Conservation (phyloP, 2,113 vertebrate species). For the Limanda limanda region DNA sequence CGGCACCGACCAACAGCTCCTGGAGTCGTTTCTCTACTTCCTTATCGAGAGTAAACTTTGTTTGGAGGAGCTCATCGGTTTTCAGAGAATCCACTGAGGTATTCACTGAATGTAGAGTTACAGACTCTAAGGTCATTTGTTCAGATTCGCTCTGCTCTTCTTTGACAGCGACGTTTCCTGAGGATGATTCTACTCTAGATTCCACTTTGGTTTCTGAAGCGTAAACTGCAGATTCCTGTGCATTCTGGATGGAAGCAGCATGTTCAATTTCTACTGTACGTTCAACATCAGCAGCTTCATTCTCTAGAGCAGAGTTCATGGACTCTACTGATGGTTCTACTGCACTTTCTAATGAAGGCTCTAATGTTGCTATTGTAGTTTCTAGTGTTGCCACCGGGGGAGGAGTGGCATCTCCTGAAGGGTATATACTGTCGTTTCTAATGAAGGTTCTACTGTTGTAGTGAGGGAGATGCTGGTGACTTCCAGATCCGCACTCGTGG, state of each 20-base stretch:
- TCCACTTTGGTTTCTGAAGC: neutral
- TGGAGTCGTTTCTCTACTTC: neutral
- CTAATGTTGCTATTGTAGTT: neutral
- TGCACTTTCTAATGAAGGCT: neutral
- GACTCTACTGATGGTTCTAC: neutral
- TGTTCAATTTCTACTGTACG: no score
- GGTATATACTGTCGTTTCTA: neutral
- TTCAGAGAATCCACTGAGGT: neutral
- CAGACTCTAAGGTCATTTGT: neutral
- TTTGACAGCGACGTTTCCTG: neutral
- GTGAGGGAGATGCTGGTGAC: neutral
- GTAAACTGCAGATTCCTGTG: neutral
- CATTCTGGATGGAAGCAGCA: neutral
- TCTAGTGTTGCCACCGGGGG: neutral
- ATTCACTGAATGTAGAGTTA: neutral
- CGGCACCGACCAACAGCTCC: neutral
- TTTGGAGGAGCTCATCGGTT: neutral
- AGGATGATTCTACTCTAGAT: neutral
- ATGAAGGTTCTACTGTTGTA: neutral
- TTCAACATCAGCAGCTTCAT: neutral
- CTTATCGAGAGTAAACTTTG: neutral
- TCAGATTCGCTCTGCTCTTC: neutral
- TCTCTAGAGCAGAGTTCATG: no score
- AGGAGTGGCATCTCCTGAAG: neutral
- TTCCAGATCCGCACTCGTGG: neutral